Percentiles rank a stretch among this genome's conserved stretches.
These are phyloP conservation scores for Drosophila setifemur DNA, from an alignment of 1,140 invertebrate genomes.

Conservation along the genomic window DNA sequence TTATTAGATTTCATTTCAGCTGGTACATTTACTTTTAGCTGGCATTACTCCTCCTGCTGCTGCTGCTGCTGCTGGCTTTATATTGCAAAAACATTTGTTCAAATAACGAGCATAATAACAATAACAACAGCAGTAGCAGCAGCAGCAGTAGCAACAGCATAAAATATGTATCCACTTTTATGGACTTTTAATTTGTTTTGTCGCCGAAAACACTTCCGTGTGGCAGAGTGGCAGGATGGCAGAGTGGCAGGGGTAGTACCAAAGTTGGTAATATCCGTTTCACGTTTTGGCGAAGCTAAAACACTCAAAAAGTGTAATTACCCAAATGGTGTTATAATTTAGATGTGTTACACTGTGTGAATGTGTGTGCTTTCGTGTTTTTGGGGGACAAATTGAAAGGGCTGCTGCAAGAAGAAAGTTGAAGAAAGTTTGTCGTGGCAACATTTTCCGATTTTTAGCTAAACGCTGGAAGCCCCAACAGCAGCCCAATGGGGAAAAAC, in stretches of 20 bases:
- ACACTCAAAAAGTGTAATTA: slow-evolving; percentile 79
- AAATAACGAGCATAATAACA: slow-evolving; percentile 59
- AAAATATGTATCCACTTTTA: slow-evolving; percentile 76
- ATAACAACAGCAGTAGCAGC: slow-evolving; percentile 27
- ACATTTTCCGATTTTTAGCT: slow-evolving; percentile 20
- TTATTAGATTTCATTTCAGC: slow-evolving; percentile 73
- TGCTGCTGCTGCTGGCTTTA: slow-evolving; percentile 25
- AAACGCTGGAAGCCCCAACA: not conserved
- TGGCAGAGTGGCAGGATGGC: not conserved
- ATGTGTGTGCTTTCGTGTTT: not conserved
- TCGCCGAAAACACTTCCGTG: slow-evolving; percentile 67
- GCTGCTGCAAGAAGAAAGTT: slow-evolving; percentile 48
- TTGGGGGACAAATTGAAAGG: slow-evolving; percentile 26
- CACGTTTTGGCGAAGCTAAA: slow-evolving; percentile 53
- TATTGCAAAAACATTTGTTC: slow-evolving; percentile 76
- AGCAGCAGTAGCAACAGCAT: slow-evolving; percentile 46
- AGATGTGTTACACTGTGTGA: slow-evolving; percentile 50
- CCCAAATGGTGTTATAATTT: slow-evolving; percentile 79
- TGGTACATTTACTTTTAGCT: slow-evolving; percentile 57
- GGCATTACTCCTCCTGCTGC: slow-evolving; percentile 41
- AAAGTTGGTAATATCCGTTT: slow-evolving; percentile 59
- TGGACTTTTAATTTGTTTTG: slow-evolving; percentile 81
- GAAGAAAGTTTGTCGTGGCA: slow-evolving; percentile 30
- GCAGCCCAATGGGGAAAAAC: not conserved
- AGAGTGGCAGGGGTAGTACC: not conserved